phyloP scores from a whole-genome alignment of 1,140 invertebrate genomes.

The Ceratina australensis region DNA sequence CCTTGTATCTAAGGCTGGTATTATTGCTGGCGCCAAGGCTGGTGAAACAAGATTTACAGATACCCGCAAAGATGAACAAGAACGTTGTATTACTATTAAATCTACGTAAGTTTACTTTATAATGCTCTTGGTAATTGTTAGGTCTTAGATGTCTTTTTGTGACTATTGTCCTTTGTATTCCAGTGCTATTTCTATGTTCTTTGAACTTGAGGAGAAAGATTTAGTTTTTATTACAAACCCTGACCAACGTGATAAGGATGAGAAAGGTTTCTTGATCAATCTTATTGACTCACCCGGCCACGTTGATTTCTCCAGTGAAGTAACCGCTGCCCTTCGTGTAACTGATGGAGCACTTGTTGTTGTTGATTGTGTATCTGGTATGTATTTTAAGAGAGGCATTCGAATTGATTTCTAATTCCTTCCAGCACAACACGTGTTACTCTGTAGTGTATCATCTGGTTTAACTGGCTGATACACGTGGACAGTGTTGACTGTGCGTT shows the following conservation, averaged over 20 bases:
- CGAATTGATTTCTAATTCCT: slow-evolving; percentile 50
- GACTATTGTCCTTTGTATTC: neutral
- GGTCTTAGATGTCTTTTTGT: neutral
- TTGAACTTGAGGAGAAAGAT: slow-evolving; percentile 96
- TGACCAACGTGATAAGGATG: slow-evolving; percentile 93
- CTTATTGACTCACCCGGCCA: slow-evolving; percentile 99
- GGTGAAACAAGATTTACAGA: slow-evolving; percentile 99
- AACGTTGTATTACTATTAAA: slow-evolving; percentile 99
- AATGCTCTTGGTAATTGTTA: neutral
- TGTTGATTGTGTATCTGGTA: slow-evolving; percentile 99
- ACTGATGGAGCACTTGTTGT: slow-evolving; percentile 99
- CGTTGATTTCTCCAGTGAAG: slow-evolving; percentile 99
- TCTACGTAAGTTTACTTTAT: slow-evolving; percentile 91
- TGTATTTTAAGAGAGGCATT: slow-evolving; percentile 47
- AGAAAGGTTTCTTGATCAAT: slow-evolving; percentile 99
- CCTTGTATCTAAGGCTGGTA: slow-evolving; percentile 99
- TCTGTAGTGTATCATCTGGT: slow-evolving; percentile 72
- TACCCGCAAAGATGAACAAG: slow-evolving; percentile 99
- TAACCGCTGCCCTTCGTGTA: slow-evolving; percentile 98
- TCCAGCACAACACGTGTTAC: slow-evolving; percentile 79
- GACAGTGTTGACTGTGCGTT: slow-evolving; percentile 78
- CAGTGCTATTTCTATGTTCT: slow-evolving; percentile 99
- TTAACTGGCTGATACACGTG: slow-evolving; percentile 61
- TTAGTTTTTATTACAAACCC: slow-evolving; percentile 92
- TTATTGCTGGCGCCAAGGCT: slow-evolving; percentile 98